Evolutionary conservation across 2,113 vertebrate species (phyloP).

Genomic region (Enhydra lutris): DNA sequence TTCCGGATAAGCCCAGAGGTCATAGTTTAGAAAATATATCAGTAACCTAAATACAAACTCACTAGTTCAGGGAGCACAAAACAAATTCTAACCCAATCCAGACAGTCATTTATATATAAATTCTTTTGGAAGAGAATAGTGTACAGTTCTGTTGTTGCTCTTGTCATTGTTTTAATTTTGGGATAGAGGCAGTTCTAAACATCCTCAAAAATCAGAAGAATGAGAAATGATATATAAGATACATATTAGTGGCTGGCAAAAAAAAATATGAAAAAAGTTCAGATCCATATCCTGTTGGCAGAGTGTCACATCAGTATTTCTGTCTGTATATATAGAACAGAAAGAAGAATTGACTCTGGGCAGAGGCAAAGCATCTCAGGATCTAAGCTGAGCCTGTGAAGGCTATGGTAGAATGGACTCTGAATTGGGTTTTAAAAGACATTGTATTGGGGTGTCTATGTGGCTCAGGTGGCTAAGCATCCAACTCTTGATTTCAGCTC

Average conservation of each 20-base stretch:
- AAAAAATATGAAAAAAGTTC: not conserved
- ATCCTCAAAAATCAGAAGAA: not conserved
- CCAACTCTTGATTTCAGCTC: not conserved
- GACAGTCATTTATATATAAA: not conserved
- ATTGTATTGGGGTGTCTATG: not conserved
- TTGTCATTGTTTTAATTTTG: not conserved
- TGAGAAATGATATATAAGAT: not conserved
- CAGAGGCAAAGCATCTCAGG: not conserved
- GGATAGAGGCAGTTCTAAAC: not conserved
- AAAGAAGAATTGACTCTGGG: not conserved
- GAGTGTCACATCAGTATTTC: not conserved
- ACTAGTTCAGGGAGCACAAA: not conserved
- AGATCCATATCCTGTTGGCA: not conserved
- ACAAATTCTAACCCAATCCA: not conserved
- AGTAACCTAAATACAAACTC: not conserved
- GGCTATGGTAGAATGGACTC: not conserved
- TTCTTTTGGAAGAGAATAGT: not conserved
- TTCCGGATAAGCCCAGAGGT: not conserved
- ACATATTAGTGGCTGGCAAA: not conserved
- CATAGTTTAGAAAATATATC: not conserved
- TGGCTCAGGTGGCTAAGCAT: not conserved
- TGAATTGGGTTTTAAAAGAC: not conserved
- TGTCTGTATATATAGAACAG: not conserved
- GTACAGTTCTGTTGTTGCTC: not conserved
- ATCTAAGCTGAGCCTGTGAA: not conserved